These are phyloP conservation scores for Trissolcus brochymenae DNA, from an alignment of 2,888 invertebrate genomes.

Conservation along the genomic window DNA sequence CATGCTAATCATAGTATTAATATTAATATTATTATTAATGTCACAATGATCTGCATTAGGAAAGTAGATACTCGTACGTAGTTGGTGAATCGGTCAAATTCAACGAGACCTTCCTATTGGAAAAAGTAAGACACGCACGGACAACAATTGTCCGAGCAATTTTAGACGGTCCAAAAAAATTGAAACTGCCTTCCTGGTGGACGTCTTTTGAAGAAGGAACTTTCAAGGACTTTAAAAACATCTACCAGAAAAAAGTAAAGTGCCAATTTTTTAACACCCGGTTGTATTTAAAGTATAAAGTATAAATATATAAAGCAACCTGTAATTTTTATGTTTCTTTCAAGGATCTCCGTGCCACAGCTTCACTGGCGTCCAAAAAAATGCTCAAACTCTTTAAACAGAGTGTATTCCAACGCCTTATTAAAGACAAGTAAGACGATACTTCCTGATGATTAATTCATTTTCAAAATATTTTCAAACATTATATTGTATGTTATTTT, in stretches of 20 bases:
- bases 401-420: slow-evolving; percentile 48
- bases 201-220: slow-evolving; percentile 67
- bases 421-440: slow-evolving; percentile 51
- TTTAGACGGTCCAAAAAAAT: slow-evolving; percentile 60
- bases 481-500: not conserved
- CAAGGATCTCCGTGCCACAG: slow-evolving; percentile 61
- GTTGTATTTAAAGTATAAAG: no score
- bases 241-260: slow-evolving; percentile 66
- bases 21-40: not conserved
- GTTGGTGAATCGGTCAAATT: slow-evolving; percentile 28
- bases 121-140: slow-evolving; percentile 60
- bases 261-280: not conserved
- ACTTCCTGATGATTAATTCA: not conserved
- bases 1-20: no score
- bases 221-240: slow-evolving; percentile 63
- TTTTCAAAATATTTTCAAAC: not conserved
- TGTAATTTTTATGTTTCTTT: no score
- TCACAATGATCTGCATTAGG: slow-evolving; percentile 12
- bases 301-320: no score
- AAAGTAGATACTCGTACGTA: slow-evolving; percentile 38
- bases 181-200: slow-evolving; percentile 69
- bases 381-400: slow-evolving; percentile 55
- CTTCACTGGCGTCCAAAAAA: slow-evolving; percentile 63
- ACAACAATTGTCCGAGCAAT: slow-evolving; percentile 58
- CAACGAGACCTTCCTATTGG: slow-evolving; percentile 62